Percentiles rank a stretch among this genome's conserved stretches.
These are phyloP conservation scores for Dromiciops gliroides DNA, from an alignment of 2,113 vertebrate species.

Conservation along the genomic window DNA sequence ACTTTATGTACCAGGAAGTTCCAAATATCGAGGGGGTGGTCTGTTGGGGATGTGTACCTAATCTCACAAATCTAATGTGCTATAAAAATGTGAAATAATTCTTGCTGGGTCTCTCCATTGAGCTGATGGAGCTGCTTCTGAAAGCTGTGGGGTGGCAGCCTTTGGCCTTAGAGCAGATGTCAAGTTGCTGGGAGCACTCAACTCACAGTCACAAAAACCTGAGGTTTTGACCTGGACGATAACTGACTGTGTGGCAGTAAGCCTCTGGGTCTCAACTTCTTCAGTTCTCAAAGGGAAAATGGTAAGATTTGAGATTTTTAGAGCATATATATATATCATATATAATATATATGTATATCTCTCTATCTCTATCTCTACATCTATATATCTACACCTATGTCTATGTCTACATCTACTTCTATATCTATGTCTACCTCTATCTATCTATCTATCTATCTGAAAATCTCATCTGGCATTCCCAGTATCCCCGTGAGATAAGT, in stretches of 20 bases:
- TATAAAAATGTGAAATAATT: background rate
- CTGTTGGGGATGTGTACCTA: slow-evolving; percentile 6
- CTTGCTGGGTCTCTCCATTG: background rate
- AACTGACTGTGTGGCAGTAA: background rate
- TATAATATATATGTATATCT: too few species aligned
- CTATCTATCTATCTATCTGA: too few species aligned
- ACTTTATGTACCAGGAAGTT: slow-evolving; percentile 49
- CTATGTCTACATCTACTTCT: too few species aligned
- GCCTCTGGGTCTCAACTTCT: background rate
- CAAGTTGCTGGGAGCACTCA: background rate
- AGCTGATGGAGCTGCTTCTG: background rate
- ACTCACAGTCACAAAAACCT: background rate
- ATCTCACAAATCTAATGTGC: background rate
- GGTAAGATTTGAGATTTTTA: background rate
- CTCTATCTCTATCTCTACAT: too few species aligned
- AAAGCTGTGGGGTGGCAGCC: background rate
- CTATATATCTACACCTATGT: too few species aligned
- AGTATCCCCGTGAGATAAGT: background rate
- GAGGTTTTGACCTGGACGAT: background rate
- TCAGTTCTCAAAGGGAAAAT: background rate
- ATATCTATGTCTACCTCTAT: too few species aligned
- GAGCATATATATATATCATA: too few species aligned
- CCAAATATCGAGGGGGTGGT: slow-evolving; percentile 64
- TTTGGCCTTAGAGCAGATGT: background rate
- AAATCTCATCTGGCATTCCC: background rate